phyloP scores from a whole-genome alignment of 2,888 invertebrate genomes.

The Sisyra terminalis region DNA sequence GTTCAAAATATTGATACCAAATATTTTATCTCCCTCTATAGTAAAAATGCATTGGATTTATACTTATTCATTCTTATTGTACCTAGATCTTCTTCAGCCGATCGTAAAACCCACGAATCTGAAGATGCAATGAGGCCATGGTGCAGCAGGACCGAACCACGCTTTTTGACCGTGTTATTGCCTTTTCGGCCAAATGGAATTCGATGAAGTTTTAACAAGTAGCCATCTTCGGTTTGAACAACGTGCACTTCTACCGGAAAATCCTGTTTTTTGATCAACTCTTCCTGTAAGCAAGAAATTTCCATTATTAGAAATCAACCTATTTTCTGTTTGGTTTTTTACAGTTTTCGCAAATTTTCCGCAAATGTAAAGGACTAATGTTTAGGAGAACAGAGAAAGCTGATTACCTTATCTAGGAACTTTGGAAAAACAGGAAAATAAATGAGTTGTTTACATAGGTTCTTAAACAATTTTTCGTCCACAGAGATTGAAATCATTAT shows the following conservation, averaged over 20 bases:
- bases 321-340: no score
- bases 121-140: slow-evolving; percentile 37
- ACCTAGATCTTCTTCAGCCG: slow-evolving; percentile 32
- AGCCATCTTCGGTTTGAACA: slow-evolving; percentile 34
- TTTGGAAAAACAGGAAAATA: no score
- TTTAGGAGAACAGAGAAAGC: no score
- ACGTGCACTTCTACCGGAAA: slow-evolving; percentile 28
- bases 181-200: slow-evolving; percentile 28
- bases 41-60: slow-evolving; percentile 32
- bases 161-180: slow-evolving; percentile 4
- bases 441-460: no score
- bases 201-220: slow-evolving; percentile 34
- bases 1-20: no score
- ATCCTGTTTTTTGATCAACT: slow-evolving; percentile 23
- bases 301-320: no score
- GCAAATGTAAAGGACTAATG: no score
- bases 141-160: slow-evolving; percentile 28
- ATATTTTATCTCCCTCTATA: slow-evolving; percentile 30
- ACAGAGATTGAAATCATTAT: no score
- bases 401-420: no score
- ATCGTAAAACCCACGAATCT: slow-evolving; percentile 35
- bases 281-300: slow-evolving; percentile 20
- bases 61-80: slow-evolving; percentile 13
- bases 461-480: no score
- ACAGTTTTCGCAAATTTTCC: no score